Base-by-base conservation (phyloP, 2,888 invertebrate species). In the Ptychoptera contaminata region DNA sequence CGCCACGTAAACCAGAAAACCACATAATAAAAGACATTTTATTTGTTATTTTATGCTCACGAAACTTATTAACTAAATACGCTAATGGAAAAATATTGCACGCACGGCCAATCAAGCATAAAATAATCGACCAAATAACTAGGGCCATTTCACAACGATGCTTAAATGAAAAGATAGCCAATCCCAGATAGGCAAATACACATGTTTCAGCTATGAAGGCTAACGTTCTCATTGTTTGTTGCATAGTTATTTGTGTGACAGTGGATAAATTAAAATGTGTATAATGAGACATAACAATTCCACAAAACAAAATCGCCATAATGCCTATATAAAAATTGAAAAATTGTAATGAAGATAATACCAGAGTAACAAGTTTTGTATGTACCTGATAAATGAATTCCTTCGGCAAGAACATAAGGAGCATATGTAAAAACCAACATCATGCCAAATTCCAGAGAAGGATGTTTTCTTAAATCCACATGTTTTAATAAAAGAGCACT, bases 11-110 rank as follows among this genome's bases (percentile, higher is more conserved):
- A 39, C 96, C 87, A 62, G 93, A 93, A 63, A 96, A 96, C 96
- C 96, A 97, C 96, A 97, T 97, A 48, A 97, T 93, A 58, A 96
- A 94, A 80, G 94, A 94, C 91, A 93, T 96, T 67, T 93, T 92
- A 62, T 82, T 84, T 1, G 94, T 96, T 47, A 98, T 97, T 67
- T 93, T 93, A 67, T 96, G 96, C 60, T 94, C 92, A 12, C 96
- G 77, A 65, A 97, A 98, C 63, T 85, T 85, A 64, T 98, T 98
- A 44, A 93, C 87, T 34, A 97, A 70, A 56, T 84, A 76, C 1
- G 94, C 90, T 43, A 98, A 67, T 1, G 97, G 97, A 61, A 94
- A 98, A 49, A 98, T 97, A 60, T 97, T 98, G 48, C 88, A 82
- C 15, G 97, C 97, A 56, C 98, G 74, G 14, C 96, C 96, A 44